Conservation (phyloP, 2,888 invertebrate genomes). For the Aelia acuminata region DNA sequence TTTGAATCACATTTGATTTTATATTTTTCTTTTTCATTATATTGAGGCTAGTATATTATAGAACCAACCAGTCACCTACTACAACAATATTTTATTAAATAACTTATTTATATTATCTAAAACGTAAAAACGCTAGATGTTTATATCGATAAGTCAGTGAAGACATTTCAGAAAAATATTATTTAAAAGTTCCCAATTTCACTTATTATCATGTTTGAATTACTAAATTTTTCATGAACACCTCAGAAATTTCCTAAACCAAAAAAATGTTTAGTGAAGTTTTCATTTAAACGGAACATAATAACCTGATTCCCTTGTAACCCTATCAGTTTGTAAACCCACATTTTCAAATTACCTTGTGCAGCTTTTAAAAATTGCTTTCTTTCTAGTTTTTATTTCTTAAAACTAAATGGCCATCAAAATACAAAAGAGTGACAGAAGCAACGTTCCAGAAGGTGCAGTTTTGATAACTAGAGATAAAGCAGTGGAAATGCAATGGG, state of each 20-base stretch:
- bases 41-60: background rate
- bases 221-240: background rate
- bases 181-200: background rate
- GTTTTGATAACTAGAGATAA: slow-evolving; percentile 73
- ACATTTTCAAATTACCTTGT: background rate
- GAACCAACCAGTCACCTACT: background rate
- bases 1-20: slow-evolving; percentile 52
- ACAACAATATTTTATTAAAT: background rate
- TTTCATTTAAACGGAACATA: background rate
- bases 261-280: background rate
- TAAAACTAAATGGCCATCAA: background rate
- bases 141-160: background rate
- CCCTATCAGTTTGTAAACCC: background rate
- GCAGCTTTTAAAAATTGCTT: background rate
- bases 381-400: background rate
- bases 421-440: slow-evolving; percentile 51
- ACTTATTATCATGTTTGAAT: background rate
- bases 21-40: background rate
- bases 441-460: slow-evolving; percentile 75
- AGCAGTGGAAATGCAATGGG: slow-evolving; percentile 75
- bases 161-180: background rate
- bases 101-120: background rate
- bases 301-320: background rate
- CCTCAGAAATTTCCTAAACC: background rate
- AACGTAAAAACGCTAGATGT: background rate